Evolutionary conservation across 2,113 vertebrate species (phyloP).

Genomic region (Zosterops lateralis): DNA sequence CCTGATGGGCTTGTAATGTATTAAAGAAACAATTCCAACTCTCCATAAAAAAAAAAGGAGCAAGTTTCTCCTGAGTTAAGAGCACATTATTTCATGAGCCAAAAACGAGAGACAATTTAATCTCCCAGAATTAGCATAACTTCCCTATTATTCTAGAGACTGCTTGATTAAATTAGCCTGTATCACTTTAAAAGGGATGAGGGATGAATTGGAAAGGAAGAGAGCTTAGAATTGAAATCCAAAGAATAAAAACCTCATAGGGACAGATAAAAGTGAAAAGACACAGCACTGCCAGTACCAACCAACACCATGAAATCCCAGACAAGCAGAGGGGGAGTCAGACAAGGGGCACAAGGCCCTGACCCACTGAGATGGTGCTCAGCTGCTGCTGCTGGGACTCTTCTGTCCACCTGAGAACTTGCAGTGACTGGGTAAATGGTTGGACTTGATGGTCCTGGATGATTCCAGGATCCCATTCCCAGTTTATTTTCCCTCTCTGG

Average conservation of each 20-base stretch:
- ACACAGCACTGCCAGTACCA: not conserved
- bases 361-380: fast-evolving
- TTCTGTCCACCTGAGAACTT: no score
- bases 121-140: slow-evolving; percentile 51
- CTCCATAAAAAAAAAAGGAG: not conserved
- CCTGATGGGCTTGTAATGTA: not conserved
- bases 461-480: not conserved
- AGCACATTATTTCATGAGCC: not conserved
- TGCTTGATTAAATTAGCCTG: slow-evolving; percentile 50
- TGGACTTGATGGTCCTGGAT: not conserved
- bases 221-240: not conserved
- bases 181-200: slow-evolving; percentile 19
- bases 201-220: not conserved
- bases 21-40: slow-evolving; percentile 18
- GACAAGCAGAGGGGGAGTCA: fast-evolving
- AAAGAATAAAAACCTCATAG: not conserved
- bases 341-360: not conserved
- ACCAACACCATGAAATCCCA: fast-evolving
- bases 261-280: not conserved
- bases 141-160: slow-evolving; percentile 34
- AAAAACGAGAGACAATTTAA: slow-evolving; percentile 8
- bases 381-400: not conserved
- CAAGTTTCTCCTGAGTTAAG: not conserved
- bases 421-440: fast-evolving
- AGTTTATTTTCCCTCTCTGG: not conserved